phyloP scores from a whole-genome alignment of 2,113 vertebrate genomes.

The Monarcha castaneiventris region DNA sequence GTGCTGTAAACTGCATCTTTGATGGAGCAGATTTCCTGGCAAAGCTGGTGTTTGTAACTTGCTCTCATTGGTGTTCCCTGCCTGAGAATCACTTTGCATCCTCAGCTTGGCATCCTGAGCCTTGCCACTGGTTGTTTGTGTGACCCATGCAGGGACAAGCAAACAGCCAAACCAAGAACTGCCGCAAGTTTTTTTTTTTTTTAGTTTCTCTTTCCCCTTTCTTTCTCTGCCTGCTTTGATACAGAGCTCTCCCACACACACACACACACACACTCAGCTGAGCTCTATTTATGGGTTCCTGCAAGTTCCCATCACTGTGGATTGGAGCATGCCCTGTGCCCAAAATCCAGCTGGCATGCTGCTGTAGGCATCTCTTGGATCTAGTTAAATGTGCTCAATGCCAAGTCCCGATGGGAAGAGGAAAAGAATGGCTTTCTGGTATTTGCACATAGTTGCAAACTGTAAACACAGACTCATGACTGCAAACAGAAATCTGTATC shows the following conservation, averaged over 20 bases:
- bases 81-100: neutral
- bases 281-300: neutral
- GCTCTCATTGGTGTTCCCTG: neutral
- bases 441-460: conserved; percentile 37
- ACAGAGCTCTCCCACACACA: neutral
- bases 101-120: neutral
- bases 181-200: neutral
- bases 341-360: neutral
- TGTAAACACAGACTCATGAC: conserved; percentile 34
- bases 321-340: neutral
- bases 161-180: neutral
- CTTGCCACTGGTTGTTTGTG: neutral
- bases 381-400: neutral
- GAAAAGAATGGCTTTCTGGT: conserved; percentile 36
- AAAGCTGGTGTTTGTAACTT: accelerated
- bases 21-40: neutral
- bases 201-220: neutral
- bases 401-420: neutral
- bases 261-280: neutral
- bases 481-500: conserved; percentile 23
- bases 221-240: neutral
- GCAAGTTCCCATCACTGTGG: neutral
- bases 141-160: neutral
- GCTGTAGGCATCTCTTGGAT: conserved; percentile 37
- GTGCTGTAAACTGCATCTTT: neutral